These are phyloP conservation scores for Apodemus agrarius DNA, from an alignment of 2,797 vertebrate genomes.

Conservation along the genomic window DNA sequence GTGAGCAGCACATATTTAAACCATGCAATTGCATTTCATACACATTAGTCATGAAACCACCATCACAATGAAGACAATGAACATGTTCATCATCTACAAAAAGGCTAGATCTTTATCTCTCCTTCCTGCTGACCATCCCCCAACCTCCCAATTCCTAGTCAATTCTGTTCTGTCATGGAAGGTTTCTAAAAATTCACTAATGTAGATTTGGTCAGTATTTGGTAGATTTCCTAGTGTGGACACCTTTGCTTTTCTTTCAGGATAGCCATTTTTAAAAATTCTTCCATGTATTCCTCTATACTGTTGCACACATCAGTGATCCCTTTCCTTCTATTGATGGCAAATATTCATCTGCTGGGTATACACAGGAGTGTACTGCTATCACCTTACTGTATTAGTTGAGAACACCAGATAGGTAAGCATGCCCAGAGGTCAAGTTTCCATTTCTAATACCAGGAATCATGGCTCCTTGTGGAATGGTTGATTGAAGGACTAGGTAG, in stretches of 20 bases:
- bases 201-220: not conserved
- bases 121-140: not conserved
- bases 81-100: not conserved
- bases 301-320: not conserved
- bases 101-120: not conserved
- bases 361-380: not conserved
- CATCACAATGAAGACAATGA: not conserved
- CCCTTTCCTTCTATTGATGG: not conserved
- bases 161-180: not conserved
- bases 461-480: not conserved
- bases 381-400: not conserved
- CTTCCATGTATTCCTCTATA: not conserved
- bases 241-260: constrained; percentile 12
- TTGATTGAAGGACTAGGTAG: not conserved
- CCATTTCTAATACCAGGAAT: constrained; percentile 8
- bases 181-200: constrained; percentile 21
- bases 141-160: not conserved
- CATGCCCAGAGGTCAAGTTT: not conserved
- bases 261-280: constrained; percentile 4
- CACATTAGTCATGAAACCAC: not conserved
- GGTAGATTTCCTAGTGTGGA: not conserved
- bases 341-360: not conserved
- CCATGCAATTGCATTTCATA: not conserved
- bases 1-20: not conserved
- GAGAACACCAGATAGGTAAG: not conserved